Conservation (phyloP, 2,797 vertebrate genomes). For the Aulostomus chinensis region DNA sequence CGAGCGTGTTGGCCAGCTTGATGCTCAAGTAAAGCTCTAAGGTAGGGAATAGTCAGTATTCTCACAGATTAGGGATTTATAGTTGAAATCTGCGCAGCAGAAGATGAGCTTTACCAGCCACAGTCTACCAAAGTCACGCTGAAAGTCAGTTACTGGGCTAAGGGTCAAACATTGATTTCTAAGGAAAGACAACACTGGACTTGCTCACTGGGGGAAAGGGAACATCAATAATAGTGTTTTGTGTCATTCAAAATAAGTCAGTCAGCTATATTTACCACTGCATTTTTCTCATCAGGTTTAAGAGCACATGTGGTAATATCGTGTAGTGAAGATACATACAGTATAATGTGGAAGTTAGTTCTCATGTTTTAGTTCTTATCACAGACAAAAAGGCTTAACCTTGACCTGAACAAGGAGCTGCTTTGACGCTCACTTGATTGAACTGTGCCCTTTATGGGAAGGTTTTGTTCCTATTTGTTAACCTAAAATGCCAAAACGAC, state of each 20-base stretch:
- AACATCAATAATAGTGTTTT: conserved; percentile 49
- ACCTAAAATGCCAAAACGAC: too few relatives aligned
- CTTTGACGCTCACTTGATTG: too few relatives aligned
- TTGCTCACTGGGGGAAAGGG: background rate
- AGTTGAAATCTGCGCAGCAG: conserved; percentile 6
- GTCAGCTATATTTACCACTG: conserved; percentile 27
- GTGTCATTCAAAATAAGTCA: conserved; percentile 51
- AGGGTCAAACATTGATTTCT: conserved; percentile 63
- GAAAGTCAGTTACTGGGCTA: conserved; percentile 59
- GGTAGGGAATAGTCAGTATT: conserved; percentile 1
- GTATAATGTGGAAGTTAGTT: too few relatives aligned
- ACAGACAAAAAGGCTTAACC: too few relatives aligned
- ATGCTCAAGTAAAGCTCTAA: background rate
- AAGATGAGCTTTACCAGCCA: conserved; percentile 5
- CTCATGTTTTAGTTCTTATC: too few relatives aligned
- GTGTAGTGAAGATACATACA: background rate
- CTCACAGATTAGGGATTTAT: conserved; percentile 10
- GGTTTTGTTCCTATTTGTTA: too few relatives aligned
- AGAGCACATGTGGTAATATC: background rate
- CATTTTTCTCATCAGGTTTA: background rate
- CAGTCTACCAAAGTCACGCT: conserved; percentile 59
- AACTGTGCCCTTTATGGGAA: too few relatives aligned
- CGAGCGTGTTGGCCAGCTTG: background rate
- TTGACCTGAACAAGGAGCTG: too few relatives aligned
- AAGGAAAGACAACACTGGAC: conserved; percentile 40